Evolutionary conservation across 2,113 vertebrate genomes (phyloP).

Genomic region (Austrofundulus limnaeus): DNA sequence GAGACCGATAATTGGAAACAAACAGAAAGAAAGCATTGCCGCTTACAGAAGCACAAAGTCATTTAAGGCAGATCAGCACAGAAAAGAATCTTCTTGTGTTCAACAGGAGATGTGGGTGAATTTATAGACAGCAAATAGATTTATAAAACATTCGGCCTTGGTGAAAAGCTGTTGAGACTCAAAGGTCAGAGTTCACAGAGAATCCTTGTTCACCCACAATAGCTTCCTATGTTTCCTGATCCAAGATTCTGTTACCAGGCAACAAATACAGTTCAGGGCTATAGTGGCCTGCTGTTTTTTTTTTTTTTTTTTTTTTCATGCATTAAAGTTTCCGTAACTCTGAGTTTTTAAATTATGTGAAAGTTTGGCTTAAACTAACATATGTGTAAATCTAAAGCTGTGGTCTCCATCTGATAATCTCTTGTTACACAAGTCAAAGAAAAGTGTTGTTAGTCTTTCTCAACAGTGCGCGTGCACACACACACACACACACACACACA

Average conservation of each 20-base stretch:
- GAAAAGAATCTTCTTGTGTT: neutral
- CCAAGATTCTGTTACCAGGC: constrained; percentile 55
- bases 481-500: too few species aligned
- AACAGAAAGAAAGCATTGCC: neutral
- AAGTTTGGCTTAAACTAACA: constrained; percentile 23
- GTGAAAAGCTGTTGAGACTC: constrained; percentile 42
- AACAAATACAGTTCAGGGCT: constrained; percentile 38
- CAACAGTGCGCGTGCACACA: too few species aligned
- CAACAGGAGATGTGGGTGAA: constrained; percentile 6
- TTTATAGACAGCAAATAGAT: constrained; percentile 20
- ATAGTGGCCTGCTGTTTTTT: constrained; percentile 16
- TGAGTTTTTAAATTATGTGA: constrained; percentile 10
- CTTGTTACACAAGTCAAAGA: too few species aligned
- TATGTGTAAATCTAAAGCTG: constrained; percentile 10
- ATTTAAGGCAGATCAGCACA: neutral
- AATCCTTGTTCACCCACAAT: constrained; percentile 51
- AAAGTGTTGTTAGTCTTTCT: too few species aligned
- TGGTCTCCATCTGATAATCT: too few species aligned
- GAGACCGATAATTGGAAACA: too few species aligned
- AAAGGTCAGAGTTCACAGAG: constrained; percentile 47
- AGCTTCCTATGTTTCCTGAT: constrained; percentile 41
- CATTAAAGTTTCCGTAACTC: constrained; percentile 23
- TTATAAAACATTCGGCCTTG: constrained; percentile 42
- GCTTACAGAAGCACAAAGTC: neutral
- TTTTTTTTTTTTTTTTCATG: neutral